Conservation (phyloP, 2,888 invertebrate species). For the Andrena bicolor region DNA sequence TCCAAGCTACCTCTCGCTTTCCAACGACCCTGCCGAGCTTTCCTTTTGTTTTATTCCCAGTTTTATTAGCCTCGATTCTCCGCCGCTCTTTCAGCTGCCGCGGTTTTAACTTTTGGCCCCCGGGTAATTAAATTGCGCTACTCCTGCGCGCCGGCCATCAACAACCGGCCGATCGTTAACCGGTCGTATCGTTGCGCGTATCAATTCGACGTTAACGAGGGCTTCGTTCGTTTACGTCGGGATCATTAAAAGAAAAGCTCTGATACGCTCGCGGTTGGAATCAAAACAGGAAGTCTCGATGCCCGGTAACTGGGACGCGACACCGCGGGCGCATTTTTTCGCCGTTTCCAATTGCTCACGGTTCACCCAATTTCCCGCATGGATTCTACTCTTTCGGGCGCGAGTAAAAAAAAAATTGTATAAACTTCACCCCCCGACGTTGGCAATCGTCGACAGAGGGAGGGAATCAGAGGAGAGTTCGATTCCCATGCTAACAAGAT, state of each 20-base stretch:
- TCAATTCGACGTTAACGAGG: constrained; percentile 38
- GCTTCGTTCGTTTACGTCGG: constrained; percentile 11
- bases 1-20: not conserved
- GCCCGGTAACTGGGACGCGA: not conserved
- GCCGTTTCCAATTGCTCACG: not conserved
- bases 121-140: constrained; percentile 50
- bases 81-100: not conserved
- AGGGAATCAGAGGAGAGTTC: not conserved
- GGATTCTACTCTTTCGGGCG: not conserved
- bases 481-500: not conserved
- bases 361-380: constrained; percentile 1
- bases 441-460: not conserved
- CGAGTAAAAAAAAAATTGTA: not conserved
- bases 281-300: constrained; percentile 11
- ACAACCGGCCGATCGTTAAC: constrained; percentile 44
- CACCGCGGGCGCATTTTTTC: constrained; percentile 15
- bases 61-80: not conserved
- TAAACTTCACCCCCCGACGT: not conserved
- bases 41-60: not conserved
- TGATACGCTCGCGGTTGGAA: constrained; percentile 1
- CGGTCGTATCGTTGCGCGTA: constrained; percentile 24
- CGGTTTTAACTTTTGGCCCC: constrained; percentile 24
- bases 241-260: constrained; percentile 17
- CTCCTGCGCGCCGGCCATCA: constrained; percentile 15
- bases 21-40: not conserved